phyloP scores from a whole-genome alignment of 2,797 vertebrate genomes.

The Urophycis tenuis region DNA sequence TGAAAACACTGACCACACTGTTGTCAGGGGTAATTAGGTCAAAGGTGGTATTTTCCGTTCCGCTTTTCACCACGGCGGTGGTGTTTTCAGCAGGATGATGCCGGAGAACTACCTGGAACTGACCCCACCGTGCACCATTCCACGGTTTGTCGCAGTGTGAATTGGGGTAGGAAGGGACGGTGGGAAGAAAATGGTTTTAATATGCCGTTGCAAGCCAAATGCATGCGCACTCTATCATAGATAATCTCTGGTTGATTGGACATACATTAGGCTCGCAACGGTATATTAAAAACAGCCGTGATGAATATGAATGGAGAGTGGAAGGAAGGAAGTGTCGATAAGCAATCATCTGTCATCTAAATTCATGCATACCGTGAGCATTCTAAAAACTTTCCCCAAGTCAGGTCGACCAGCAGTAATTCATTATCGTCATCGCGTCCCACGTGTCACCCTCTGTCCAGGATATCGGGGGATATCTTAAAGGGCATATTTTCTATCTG shows the following conservation, averaged over 20 bases:
- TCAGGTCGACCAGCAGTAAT: neutral
- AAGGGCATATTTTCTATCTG: neutral
- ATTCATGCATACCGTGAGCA: neutral
- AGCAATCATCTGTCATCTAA: neutral
- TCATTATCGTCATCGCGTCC: neutral
- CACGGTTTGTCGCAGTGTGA: neutral
- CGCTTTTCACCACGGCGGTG: too few relatives aligned
- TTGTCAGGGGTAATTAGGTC: too few relatives aligned
- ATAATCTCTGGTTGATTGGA: neutral
- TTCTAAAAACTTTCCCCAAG: neutral
- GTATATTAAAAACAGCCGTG: neutral
- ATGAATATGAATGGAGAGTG: neutral
- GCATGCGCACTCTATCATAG: too few relatives aligned
- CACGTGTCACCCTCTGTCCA: neutral
- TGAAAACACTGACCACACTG: too few relatives aligned
- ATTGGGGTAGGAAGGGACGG: neutral
- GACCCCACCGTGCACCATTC: neutral
- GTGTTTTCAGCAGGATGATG: neutral
- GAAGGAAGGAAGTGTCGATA: neutral
- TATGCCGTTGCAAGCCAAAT: too few relatives aligned
- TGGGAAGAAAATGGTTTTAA: neutral
- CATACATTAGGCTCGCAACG: neutral
- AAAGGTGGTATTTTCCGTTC: too few relatives aligned
- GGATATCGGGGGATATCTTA: neutral
- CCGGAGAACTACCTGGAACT: neutral